Evolutionary conservation across 2,113 vertebrate species (phyloP), one percentile per base, ranked within the genome.

Genomic region (Bubo scandiacus): DNA sequence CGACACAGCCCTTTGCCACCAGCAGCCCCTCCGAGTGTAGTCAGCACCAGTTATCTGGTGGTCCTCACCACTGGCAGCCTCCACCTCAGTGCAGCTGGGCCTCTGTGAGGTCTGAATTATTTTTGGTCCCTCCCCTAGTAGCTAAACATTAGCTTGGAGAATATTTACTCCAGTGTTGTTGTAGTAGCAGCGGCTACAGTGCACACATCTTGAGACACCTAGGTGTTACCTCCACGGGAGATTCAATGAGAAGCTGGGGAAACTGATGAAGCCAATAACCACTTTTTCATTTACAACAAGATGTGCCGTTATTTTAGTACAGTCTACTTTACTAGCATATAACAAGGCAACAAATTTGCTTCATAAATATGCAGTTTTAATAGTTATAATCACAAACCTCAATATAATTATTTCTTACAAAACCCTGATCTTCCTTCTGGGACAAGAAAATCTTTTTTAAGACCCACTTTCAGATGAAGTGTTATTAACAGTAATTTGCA

Each of bases 151-250:
- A 15, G 5, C 34, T 71, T 74, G 66, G 30, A 88, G n/a, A 88
- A 26, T 40, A 51, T 54, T 79, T 32, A 27, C 25, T 49, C 61
- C 3, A 4, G 8, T 49, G 21, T 19, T 85, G 14, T 18, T 58
- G 30, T 15, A 49, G 65, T 5, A 45, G 49, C 23, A 78, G 49
- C 10, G 11, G 27, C 47, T 62, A 40, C 25, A 65, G 27, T 11
- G 32, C n/a, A 67, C 38, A 5, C 0, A 0, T 12, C 66, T 75
- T 40, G 58, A 80, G 47, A 45, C 0, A 25, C 49, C 61, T 38
- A 9, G 9, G 1, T 9, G 13, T 34, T 71, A 52, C 40, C 38
- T 86, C 55, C 43, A 30, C 43, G 58, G 45, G 10, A 89, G 13
- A 29, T 40, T 81, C 58, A 58, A 1, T 17, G 27, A 73, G 58